These are phyloP conservation scores for Plusia festucae DNA, from an alignment of 2,888 invertebrate species.

Conservation along the genomic window DNA sequence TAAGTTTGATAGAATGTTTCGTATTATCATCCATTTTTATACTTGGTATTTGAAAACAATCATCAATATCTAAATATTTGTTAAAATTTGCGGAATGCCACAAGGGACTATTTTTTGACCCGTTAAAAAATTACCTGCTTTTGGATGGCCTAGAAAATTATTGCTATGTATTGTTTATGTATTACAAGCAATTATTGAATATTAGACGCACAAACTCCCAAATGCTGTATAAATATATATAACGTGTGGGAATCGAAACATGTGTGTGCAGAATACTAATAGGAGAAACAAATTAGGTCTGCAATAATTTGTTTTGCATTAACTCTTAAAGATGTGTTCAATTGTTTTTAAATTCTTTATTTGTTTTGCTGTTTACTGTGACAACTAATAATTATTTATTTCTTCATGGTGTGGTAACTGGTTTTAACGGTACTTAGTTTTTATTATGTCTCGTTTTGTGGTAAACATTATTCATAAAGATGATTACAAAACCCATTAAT, in stretches of 20 bases:
- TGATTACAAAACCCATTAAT: constrained; percentile 4
- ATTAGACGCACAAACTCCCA: background rate
- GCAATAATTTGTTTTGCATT: background rate
- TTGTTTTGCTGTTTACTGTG: background rate
- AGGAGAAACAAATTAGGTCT: background rate
- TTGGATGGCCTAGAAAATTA: background rate
- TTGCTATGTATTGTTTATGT: background rate
- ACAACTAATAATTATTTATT: background rate
- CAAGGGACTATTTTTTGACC: background rate
- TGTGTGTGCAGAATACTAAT: background rate
- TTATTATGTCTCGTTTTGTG: background rate
- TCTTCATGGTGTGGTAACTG: background rate
- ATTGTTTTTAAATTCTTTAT: background rate
- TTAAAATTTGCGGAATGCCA: background rate
- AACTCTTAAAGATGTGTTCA: background rate
- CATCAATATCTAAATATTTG: background rate
- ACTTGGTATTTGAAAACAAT: background rate
- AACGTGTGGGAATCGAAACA: background rate
- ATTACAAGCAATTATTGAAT: background rate
- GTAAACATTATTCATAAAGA: constrained; percentile 1
- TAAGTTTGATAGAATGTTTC: constrained; percentile 22
- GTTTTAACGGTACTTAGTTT: background rate
- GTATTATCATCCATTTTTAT: background rate
- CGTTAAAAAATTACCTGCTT: background rate
- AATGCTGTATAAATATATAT: background rate